Evolutionary conservation across 2,888 invertebrate species (phyloP).

Genomic region (Acrobasis repandana): DNA sequence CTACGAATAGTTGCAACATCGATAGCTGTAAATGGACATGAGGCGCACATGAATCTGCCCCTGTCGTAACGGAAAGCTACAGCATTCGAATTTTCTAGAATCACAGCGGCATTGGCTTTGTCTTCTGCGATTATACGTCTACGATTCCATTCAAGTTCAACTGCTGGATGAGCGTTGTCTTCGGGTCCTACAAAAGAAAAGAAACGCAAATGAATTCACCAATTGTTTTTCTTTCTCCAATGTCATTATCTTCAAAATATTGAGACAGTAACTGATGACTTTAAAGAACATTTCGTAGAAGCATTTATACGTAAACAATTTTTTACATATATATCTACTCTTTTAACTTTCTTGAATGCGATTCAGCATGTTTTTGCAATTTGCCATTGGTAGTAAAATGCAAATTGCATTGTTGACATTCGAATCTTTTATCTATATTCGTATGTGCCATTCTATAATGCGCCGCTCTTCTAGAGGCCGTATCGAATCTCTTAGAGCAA

Average conservation of each 20-base stretch:
- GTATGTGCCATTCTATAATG: slow-evolving; percentile 57
- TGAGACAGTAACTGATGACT: too few species aligned
- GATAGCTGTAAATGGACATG: slow-evolving; percentile 48
- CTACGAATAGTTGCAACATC: slow-evolving; percentile 48
- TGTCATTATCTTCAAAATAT: slow-evolving; percentile 28
- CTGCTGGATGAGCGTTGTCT: slow-evolving; percentile 32
- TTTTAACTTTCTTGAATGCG: slow-evolving; percentile 43
- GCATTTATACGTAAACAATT: neutral
- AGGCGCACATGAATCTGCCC: slow-evolving; percentile 64
- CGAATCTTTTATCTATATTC: slow-evolving; percentile 44
- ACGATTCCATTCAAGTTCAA: slow-evolving; percentile 53
- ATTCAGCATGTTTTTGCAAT: slow-evolving; percentile 51
- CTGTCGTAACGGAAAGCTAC: slow-evolving; percentile 60
- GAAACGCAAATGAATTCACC: slow-evolving; percentile 33
- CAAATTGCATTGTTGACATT: slow-evolving; percentile 54
- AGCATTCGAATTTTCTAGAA: slow-evolving; percentile 61
- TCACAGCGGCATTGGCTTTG: slow-evolving; percentile 57
- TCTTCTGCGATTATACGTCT: slow-evolving; percentile 47
- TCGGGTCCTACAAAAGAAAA: slow-evolving; percentile 58
- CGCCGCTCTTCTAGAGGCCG: slow-evolving; percentile 60
- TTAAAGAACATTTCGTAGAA: neutral
- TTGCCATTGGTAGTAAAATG: slow-evolving; percentile 55
- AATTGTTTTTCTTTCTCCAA: slow-evolving; percentile 22
- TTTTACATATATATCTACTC: slow-evolving; percentile 24
- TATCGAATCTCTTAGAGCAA: slow-evolving; percentile 60